Conservation (phyloP, 2,113 vertebrate species). For the Pagrus major region DNA sequence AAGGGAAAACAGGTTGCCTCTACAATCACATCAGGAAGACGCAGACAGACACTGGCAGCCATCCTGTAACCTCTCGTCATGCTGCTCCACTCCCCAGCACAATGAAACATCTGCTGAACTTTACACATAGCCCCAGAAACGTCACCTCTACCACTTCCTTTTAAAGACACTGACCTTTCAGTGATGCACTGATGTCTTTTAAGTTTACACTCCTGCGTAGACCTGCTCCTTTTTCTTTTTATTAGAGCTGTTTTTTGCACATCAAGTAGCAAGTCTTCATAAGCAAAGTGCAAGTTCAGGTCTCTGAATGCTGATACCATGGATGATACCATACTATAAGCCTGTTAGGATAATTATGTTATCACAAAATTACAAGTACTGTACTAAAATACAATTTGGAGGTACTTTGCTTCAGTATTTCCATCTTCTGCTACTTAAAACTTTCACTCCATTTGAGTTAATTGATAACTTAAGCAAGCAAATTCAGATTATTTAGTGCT, state of each 20-base stretch:
- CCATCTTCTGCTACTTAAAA: too few relatives aligned
- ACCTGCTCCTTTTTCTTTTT: not conserved
- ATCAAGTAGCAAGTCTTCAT: not conserved
- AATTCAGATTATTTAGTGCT: too few relatives aligned
- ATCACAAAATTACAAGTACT: too few relatives aligned
- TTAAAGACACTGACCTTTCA: not conserved
- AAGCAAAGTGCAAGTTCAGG: not conserved
- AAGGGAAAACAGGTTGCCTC: constrained; percentile 34
- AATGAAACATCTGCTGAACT: constrained; percentile 2
- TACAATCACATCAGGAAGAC: constrained; percentile 9
- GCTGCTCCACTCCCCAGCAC: not conserved
- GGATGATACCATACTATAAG: too few relatives aligned
- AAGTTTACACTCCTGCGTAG: not conserved
- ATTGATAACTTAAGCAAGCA: too few relatives aligned
- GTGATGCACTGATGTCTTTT: not conserved
- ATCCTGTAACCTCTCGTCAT: not conserved
- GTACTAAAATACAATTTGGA: too few relatives aligned
- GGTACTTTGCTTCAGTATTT: too few relatives aligned
- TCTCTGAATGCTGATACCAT: not conserved
- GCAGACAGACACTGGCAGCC: constrained; percentile 1
- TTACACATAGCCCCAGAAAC: not conserved
- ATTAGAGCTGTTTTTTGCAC: not conserved
- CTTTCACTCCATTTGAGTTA: too few relatives aligned
- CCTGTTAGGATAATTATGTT: too few relatives aligned
- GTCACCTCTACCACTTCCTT: not conserved